Evolutionary conservation across 2,797 vertebrate species (phyloP).

Genomic region (Crax fasciolata): DNA sequence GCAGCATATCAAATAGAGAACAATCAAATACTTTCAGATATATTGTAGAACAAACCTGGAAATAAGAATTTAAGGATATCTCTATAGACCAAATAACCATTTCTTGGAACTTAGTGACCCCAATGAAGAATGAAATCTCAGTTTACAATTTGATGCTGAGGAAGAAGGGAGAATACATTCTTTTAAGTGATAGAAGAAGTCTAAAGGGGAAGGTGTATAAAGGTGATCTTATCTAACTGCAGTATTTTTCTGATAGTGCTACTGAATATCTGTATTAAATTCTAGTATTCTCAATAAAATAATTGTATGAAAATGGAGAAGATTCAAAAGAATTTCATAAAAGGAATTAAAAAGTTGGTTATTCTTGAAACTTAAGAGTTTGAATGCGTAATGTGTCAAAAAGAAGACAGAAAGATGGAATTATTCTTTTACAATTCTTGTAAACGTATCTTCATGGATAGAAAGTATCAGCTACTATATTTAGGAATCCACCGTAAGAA

Average conservation of each 20-base stretch:
- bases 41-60: background rate
- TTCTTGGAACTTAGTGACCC: background rate
- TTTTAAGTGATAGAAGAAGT: background rate
- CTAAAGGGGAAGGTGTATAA: background rate
- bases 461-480: background rate
- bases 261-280: background rate
- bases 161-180: background rate
- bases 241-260: background rate
- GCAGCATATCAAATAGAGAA: background rate
- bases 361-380: background rate
- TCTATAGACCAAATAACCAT: background rate
- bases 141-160: background rate
- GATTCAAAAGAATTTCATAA: background rate
- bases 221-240: background rate
- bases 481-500: background rate
- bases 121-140: background rate
- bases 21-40: background rate
- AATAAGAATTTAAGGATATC: background rate
- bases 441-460: background rate
- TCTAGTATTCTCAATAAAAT: background rate
- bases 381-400: background rate
- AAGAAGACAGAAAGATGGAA: background rate
- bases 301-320: background rate
- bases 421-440: background rate
- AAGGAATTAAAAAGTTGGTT: background rate